Percentiles rank a stretch among this genome's conserved stretches.
Evolutionary conservation across 2,113 vertebrate species (phyloP).

Genomic region (Trichomycterus rosablanca): DNA sequence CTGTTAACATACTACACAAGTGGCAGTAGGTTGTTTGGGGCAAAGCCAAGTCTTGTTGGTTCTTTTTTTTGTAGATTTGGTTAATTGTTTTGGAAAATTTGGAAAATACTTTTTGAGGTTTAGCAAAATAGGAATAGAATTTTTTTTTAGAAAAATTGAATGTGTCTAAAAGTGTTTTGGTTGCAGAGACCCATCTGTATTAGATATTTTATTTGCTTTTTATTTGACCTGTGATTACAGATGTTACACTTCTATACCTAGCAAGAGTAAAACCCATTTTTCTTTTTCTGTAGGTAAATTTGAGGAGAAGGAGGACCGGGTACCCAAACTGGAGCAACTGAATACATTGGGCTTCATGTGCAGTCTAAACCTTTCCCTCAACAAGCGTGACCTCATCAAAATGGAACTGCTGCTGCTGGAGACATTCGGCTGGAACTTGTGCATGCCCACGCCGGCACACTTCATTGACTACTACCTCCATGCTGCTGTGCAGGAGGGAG

Average conservation of each 20-base stretch:
- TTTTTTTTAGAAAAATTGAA: too few species aligned
- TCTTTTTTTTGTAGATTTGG: too few species aligned
- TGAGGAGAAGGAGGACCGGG: constrained; percentile 82
- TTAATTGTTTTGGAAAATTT: too few species aligned
- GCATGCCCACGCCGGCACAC: constrained; percentile 87
- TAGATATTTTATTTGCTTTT: neutral
- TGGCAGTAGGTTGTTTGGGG: too few species aligned
- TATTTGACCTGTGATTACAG: neutral
- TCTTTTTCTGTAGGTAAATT: constrained; percentile 75
- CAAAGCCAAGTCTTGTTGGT: too few species aligned
- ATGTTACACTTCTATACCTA: too few species aligned
- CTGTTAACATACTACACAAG: too few species aligned
- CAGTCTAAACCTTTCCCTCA: constrained; percentile 75
- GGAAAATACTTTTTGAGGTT: too few species aligned
- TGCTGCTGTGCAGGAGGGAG: constrained; percentile 74
- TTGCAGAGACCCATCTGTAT: too few species aligned
- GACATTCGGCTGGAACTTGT: constrained; percentile 87
- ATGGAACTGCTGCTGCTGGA: constrained; percentile 85
- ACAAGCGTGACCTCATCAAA: constrained; percentile 78
- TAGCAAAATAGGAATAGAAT: too few species aligned
- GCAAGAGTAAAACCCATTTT: too few species aligned
- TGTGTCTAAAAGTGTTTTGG: too few species aligned
- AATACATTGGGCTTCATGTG: constrained; percentile 78
- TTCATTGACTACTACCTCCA: constrained; percentile 94
- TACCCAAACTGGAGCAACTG: constrained; percentile 84